Evolutionary conservation across 2,888 invertebrate genomes (phyloP).

Genomic region (Nomada flava): DNA sequence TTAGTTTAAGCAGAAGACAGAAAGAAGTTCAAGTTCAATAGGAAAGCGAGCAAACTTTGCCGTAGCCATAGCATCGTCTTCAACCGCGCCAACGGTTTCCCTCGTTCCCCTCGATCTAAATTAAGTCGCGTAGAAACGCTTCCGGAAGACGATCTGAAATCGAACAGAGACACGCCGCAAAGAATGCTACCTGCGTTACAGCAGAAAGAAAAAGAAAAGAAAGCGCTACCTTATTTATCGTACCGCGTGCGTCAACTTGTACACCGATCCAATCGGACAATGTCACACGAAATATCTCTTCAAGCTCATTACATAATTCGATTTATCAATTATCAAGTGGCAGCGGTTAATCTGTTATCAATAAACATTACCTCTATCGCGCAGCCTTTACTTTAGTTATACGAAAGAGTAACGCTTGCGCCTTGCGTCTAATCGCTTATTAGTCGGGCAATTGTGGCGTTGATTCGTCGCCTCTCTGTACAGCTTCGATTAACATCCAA

Average conservation of each 20-base stretch:
- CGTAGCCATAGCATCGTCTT: background rate
- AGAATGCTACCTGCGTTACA: background rate
- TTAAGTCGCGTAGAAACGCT: slow-evolving; percentile 15
- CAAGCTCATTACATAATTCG: background rate
- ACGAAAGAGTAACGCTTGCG: too few species aligned
- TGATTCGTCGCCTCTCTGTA: too few species aligned
- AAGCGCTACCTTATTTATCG: too few species aligned
- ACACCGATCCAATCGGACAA: too few species aligned
- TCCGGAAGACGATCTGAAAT: slow-evolving; percentile 9
- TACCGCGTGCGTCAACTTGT: too few species aligned
- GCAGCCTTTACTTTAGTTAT: background rate
- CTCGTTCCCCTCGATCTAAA: slow-evolving; percentile 12
- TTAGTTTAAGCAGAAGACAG: background rate
- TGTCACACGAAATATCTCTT: background rate
- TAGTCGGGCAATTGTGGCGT: too few species aligned
- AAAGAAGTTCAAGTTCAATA: slow-evolving; percentile 14
- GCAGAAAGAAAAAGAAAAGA: background rate
- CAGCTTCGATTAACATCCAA: too few species aligned
- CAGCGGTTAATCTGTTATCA: background rate
- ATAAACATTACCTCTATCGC: background rate
- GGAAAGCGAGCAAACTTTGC: slow-evolving; percentile 14
- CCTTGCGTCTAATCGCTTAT: too few species aligned
- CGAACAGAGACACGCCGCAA: background rate
- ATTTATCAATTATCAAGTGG: background rate
- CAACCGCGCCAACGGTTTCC: background rate